A percentile compares a stretch with the other conserved stretches of the same genome.
phyloP scores from a whole-genome alignment of 2,113 vertebrate species.

The Burhinus oedicnemus region DNA sequence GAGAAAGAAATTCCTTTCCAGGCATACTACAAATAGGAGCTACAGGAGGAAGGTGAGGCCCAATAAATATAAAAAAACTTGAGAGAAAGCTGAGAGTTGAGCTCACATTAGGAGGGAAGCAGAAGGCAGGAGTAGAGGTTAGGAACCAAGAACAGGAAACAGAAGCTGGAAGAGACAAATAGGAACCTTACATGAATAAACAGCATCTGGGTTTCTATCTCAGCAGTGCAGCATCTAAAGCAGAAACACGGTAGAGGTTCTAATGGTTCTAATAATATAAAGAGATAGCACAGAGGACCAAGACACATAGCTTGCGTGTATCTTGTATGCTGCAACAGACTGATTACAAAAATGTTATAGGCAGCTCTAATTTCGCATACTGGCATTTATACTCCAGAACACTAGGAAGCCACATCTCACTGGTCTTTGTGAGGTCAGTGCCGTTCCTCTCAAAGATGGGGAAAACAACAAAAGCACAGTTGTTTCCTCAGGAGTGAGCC shows the following conservation, averaged over 20 bases:
- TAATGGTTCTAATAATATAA: background rate
- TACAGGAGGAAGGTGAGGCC: conserved; percentile 50
- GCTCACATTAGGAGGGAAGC: conserved; percentile 81
- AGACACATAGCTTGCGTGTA: background rate
- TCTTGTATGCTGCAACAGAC: background rate
- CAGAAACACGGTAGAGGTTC: background rate
- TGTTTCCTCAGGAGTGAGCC: conserved; percentile 44
- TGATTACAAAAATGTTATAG: background rate
- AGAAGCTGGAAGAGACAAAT: conserved; percentile 88
- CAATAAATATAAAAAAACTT: conserved; percentile 43
- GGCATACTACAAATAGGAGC: conserved; percentile 32
- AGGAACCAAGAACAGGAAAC: conserved; percentile 82
- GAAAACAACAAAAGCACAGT: conserved; percentile 53
- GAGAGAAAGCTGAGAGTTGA: conserved; percentile 78
- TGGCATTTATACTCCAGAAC: background rate
- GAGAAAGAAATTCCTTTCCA: conserved; percentile 29
- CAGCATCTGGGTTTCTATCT: background rate
- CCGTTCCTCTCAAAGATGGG: conserved; percentile 1
- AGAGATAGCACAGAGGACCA: background rate
- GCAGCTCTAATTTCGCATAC: background rate
- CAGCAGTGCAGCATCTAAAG: conserved; percentile 12
- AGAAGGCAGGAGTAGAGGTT: conserved; percentile 84
- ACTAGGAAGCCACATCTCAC: background rate
- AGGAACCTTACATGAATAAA: conserved; percentile 75
- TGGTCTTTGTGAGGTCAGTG: background rate